phyloP scores from a whole-genome alignment of 2,797 vertebrate genomes.

The Potorous gilbertii region DNA sequence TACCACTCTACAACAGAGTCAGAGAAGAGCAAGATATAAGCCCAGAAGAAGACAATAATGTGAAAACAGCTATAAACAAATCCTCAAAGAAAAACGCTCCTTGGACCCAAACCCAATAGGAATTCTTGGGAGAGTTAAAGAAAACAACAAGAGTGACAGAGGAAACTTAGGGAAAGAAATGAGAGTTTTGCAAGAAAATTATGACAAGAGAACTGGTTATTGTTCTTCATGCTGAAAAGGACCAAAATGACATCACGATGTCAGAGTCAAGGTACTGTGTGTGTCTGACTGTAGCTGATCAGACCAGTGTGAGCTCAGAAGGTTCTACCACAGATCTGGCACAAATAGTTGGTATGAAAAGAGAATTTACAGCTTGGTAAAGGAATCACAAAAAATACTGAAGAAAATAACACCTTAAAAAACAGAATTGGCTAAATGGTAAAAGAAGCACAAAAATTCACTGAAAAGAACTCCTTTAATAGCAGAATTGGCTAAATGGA shows the following conservation, averaged over 20 bases:
- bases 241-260: background rate
- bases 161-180: background rate
- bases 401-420: background rate
- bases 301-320: background rate
- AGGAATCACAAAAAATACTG: background rate
- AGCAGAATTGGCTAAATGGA: background rate
- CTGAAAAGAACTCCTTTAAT: background rate
- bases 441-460: no score
- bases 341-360: no score
- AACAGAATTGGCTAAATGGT: no score
- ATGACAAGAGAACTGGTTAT: background rate
- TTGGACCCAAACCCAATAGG: background rate
- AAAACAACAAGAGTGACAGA: background rate
- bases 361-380: background rate
- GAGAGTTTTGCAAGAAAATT: background rate
- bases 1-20: background rate
- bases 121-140: background rate
- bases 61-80: background rate
- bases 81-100: background rate
- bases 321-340: background rate
- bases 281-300: background rate
- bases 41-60: background rate
- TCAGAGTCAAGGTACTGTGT: background rate
- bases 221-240: background rate
- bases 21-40: background rate